Evolutionary conservation across 2,113 vertebrate species (phyloP).

Genomic region (Uropsilus gracilis): DNA sequence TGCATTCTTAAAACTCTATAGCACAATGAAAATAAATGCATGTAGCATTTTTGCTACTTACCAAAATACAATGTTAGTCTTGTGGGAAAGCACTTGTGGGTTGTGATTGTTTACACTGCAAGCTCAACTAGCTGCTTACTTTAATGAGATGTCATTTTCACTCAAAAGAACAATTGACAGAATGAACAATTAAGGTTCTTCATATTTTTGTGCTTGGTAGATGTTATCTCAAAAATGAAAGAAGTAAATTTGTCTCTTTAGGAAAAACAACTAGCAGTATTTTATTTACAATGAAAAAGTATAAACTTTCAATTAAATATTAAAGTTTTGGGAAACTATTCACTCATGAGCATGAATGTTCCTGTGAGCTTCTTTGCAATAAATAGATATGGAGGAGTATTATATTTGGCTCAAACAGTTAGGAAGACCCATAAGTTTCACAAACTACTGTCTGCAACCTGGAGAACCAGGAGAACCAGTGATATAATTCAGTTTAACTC

Average conservation of each 20-base stretch:
- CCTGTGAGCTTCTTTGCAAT: not conserved
- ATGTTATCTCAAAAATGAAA: not conserved
- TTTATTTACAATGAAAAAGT: conserved; percentile 8
- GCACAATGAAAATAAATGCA: not conserved
- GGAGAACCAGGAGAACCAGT: not conserved
- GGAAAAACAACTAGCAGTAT: not conserved
- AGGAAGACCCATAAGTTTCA: not conserved
- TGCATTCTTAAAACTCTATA: not conserved
- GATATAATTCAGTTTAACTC: not conserved
- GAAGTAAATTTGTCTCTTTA: not conserved
- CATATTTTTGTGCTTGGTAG: not conserved
- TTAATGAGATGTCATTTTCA: not conserved
- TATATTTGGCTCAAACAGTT: not conserved
- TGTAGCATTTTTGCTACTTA: not conserved
- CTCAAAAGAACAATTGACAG: not conserved
- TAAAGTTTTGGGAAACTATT: not conserved
- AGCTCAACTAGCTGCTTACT: not conserved
- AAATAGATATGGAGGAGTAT: not conserved
- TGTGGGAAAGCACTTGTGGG: not conserved
- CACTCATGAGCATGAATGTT: not conserved
- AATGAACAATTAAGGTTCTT: not conserved
- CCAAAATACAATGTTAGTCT: not conserved
- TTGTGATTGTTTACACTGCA: not conserved
- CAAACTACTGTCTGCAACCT: not conserved
- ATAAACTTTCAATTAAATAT: not conserved